These are phyloP conservation scores for Andrena cerasifolii DNA, from an alignment of 1,140 invertebrate genomes.

Conservation along the genomic window DNA sequence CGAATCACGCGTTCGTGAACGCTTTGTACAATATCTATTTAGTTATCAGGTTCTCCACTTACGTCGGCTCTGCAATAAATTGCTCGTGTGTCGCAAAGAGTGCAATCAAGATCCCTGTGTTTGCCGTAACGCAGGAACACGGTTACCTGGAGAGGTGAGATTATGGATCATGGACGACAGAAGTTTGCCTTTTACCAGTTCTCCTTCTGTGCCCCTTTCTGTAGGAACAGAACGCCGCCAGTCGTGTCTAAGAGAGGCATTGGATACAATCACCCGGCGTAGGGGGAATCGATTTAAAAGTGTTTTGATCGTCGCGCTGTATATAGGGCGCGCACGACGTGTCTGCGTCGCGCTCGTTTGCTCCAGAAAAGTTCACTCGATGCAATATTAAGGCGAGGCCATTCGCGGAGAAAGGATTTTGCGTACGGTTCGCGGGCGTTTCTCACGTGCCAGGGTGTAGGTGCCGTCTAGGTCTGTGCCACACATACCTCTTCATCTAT, in stretches of 20 bases:
- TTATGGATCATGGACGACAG: slow-evolving; percentile 8
- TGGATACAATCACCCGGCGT: slow-evolving; percentile 8
- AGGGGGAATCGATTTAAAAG: slow-evolving; percentile 25
- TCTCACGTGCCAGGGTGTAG: slow-evolving; percentile 47
- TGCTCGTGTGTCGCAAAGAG: not conserved
- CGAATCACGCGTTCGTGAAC: not conserved
- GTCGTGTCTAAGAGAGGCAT: not conserved
- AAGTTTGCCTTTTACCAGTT: slow-evolving; percentile 15
- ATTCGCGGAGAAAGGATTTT: slow-evolving; percentile 61
- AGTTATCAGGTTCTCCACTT: slow-evolving; percentile 4
- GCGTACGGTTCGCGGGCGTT: slow-evolving; percentile 35
- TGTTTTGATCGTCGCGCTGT: slow-evolving; percentile 33
- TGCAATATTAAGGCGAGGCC: slow-evolving; percentile 59
- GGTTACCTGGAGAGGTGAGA: not conserved
- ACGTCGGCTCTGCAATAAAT: not conserved
- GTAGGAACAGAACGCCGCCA: not conserved
- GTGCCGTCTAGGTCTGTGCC: slow-evolving; percentile 9
- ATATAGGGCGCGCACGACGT: slow-evolving; percentile 5
- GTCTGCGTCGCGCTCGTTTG: slow-evolving; percentile 27
- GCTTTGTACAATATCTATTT: not conserved
- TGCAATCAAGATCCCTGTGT: not conserved
- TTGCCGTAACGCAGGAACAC: not conserved
- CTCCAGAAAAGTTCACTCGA: slow-evolving; percentile 48
- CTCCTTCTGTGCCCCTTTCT: not conserved
- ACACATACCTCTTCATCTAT: slow-evolving; percentile 13